These are phyloP conservation scores for Pundamilia nyererei DNA, from an alignment of 2,113 vertebrate genomes.

Conservation along the genomic window DNA sequence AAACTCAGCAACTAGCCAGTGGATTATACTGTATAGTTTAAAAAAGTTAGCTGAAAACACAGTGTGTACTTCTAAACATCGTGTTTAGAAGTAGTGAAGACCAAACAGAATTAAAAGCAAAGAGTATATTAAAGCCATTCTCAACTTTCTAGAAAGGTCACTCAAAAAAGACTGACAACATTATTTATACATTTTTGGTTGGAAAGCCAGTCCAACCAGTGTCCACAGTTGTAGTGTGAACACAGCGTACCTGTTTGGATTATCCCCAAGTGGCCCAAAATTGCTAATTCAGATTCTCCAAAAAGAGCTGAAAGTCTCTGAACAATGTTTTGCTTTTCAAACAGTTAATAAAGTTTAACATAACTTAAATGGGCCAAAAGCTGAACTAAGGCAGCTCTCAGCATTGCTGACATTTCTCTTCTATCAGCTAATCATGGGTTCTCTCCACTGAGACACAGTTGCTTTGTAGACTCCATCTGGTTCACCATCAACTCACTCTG, in stretches of 20 bases:
- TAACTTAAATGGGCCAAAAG: not conserved
- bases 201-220: not conserved
- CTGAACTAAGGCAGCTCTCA: not conserved
- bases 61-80: not conserved
- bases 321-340: not conserved
- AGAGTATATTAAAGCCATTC: not conserved
- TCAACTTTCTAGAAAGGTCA: not conserved
- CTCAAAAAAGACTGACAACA: not conserved
- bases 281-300: not conserved
- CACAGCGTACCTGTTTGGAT: not conserved
- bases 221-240: not conserved
- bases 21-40: not conserved
- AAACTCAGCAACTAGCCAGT: not conserved
- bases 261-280: not conserved
- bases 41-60: not conserved
- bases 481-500: not conserved
- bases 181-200: not conserved
- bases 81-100: not conserved
- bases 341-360: not conserved
- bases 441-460: not conserved
- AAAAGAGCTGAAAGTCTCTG: not conserved
- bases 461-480: conserved; percentile 14
- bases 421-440: conserved; percentile 21
- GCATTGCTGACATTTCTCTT: conserved; percentile 23
- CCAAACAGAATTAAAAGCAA: not conserved